phyloP scores from a whole-genome alignment of 2,888 invertebrate genomes.

The Caenorhabditis sp. region DNA sequence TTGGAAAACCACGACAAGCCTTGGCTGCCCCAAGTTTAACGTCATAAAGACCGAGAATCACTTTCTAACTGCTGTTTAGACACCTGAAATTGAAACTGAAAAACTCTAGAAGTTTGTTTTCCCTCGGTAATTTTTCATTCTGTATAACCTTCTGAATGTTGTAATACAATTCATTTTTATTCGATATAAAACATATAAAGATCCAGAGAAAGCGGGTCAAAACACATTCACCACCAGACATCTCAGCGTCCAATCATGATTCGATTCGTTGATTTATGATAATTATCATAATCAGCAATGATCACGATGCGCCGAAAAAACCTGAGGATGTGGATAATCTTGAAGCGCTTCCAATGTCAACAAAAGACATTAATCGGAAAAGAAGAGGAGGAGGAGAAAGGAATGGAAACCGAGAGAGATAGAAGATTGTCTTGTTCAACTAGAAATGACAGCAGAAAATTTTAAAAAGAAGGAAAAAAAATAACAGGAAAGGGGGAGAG shows the following conservation, averaged over 20 bases:
- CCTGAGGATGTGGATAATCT: constrained; percentile 21
- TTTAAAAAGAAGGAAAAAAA: constrained; percentile 8
- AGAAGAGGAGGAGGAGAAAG: background rate
- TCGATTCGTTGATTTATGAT: constrained; percentile 33
- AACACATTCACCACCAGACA: constrained; percentile 23
- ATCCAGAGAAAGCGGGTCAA: constrained; percentile 10
- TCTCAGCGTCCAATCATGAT: background rate
- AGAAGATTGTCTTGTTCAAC: constrained; percentile 41
- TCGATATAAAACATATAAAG: constrained; percentile 21
- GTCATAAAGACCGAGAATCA: too few relatives aligned
- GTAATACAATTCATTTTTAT: constrained; percentile 10
- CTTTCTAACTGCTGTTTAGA: too few relatives aligned
- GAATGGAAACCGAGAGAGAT: constrained; percentile 41
- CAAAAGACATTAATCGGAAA: constrained; percentile 42
- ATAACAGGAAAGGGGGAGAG: constrained; percentile 5
- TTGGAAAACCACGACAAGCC: too few relatives aligned
- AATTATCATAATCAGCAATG: constrained; percentile 32
- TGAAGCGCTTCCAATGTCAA: constrained; percentile 35
- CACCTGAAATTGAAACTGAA: too few relatives aligned
- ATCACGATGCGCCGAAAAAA: constrained; percentile 19
- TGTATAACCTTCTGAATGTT: too few relatives aligned
- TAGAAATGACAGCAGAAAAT: constrained; percentile 16
- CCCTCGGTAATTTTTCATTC: too few relatives aligned
- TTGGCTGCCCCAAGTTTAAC: too few relatives aligned
- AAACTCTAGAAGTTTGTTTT: too few relatives aligned